Conservation (phyloP, 1,140 invertebrate species). For the Holcopasites calliopsidis region DNA sequence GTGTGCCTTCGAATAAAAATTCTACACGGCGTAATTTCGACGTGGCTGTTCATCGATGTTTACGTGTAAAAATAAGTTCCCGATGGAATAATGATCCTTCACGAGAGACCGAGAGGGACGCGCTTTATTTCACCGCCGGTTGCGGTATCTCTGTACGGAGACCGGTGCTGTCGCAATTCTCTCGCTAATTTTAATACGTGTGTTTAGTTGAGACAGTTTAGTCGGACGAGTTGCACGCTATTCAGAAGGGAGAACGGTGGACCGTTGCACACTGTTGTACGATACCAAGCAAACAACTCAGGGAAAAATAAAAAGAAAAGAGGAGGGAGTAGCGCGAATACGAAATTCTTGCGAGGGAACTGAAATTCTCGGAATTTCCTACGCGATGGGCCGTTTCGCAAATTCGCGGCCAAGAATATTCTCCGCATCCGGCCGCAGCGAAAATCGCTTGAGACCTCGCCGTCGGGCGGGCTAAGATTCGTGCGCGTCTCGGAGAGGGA, state of each 20-base stretch:
- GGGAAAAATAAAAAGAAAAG: no score
- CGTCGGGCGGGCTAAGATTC: background rate
- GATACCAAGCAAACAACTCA: no score
- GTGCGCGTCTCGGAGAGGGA: no score
- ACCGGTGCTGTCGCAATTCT: background rate
- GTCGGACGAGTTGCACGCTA: background rate
- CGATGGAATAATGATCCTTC: background rate
- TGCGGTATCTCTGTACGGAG: background rate
- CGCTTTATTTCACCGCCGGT: background rate
- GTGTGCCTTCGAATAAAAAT: no score
- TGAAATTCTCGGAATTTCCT: no score
- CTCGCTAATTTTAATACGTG: background rate
- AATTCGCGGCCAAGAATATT: background rate
- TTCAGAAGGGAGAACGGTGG: conserved; percentile 3
- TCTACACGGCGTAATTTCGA: no score
- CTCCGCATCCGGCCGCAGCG: background rate
- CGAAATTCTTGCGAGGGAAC: background rate
- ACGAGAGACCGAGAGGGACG: background rate
- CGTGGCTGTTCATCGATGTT: background rate
- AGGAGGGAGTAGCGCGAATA: no score
- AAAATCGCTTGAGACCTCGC: background rate
- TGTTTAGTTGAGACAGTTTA: background rate
- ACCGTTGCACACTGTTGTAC: background rate
- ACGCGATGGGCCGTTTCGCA: background rate
- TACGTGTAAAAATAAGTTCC: background rate